Conservation (phyloP, 1,140 invertebrate species). For the Conus betulinus region DNA sequence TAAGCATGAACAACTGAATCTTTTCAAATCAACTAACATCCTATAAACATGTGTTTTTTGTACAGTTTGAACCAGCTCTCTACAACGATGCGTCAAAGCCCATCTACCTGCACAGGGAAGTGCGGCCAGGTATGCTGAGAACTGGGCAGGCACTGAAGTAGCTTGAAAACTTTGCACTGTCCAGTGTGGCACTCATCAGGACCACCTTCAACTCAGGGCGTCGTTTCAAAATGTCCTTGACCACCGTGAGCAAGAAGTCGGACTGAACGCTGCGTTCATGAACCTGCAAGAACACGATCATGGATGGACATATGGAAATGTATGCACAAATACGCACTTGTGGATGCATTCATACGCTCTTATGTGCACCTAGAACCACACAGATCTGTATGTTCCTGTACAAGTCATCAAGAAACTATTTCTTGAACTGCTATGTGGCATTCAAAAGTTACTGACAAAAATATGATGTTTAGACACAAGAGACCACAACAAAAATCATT, state of each 20-base stretch:
- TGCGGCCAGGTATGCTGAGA: slow-evolving; percentile 69
- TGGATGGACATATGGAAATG: background rate
- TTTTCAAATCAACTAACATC: too few species aligned
- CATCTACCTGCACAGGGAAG: slow-evolving; percentile 68
- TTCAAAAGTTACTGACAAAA: too few species aligned
- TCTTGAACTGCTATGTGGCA: too few species aligned
- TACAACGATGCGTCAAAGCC: background rate
- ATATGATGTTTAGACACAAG: too few species aligned
- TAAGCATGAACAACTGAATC: background rate
- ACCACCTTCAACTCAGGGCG: slow-evolving; percentile 87
- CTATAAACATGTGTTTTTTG: too few species aligned
- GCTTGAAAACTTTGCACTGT: slow-evolving; percentile 83
- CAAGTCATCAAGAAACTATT: too few species aligned
- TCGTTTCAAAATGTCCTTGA: slow-evolving; percentile 83
- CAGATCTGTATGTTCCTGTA: too few species aligned
- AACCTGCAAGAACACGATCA: slow-evolving; percentile 52
- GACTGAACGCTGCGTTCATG: slow-evolving; percentile 80
- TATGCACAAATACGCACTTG: too few species aligned
- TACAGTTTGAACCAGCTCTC: too few species aligned
- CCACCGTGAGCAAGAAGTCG: slow-evolving; percentile 88
- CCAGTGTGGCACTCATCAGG: slow-evolving; percentile 92
- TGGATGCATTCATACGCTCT: too few species aligned
- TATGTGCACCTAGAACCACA: too few species aligned
- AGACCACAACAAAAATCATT: too few species aligned
- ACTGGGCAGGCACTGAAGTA: slow-evolving; percentile 78